Conservation (phyloP, 2,888 invertebrate genomes). For the Ctenicera cuprea region DNA sequence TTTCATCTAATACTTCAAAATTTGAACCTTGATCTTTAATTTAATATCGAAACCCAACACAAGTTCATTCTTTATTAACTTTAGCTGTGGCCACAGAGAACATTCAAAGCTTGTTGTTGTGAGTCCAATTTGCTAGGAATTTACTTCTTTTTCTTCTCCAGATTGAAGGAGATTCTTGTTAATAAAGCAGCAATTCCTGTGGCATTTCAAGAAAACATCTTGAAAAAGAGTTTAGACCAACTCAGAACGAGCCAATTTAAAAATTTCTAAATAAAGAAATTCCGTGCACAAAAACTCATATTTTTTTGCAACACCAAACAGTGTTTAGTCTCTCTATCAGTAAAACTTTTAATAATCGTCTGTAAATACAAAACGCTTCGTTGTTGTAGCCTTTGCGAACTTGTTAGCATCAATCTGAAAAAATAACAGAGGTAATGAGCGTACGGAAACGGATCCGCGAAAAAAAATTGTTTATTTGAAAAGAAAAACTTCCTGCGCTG, state of each 20-base stretch:
- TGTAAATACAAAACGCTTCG: slow-evolving; percentile 11
- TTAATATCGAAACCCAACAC: too few relatives aligned
- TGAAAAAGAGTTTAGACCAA: background rate
- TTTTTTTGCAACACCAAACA: background rate
- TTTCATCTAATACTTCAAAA: too few relatives aligned
- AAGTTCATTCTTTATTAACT: too few relatives aligned
- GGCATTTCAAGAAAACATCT: background rate
- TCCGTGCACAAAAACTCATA: background rate
- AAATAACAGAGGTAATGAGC: slow-evolving; percentile 28
- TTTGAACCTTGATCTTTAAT: too few relatives aligned
- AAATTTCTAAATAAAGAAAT: background rate
- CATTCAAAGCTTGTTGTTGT: background rate
- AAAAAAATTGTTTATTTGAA: background rate
- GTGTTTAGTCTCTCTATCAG: slow-evolving; percentile 4
- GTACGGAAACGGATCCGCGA: background rate
- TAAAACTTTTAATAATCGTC: slow-evolving; percentile 13
- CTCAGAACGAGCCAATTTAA: background rate
- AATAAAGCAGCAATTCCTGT: background rate
- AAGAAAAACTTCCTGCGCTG: slow-evolving; percentile 15
- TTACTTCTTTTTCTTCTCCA: background rate
- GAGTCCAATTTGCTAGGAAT: background rate
- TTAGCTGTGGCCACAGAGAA: too few relatives aligned
- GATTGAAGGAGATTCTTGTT: background rate
- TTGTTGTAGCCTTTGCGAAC: slow-evolving; percentile 2
- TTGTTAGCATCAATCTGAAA: slow-evolving; percentile 25